A percentile compares a stretch with the other conserved stretches of the same genome.
Evolutionary conservation across 2,797 vertebrate species (phyloP).

Genomic region (Cryptoblepharus egeriae): DNA sequence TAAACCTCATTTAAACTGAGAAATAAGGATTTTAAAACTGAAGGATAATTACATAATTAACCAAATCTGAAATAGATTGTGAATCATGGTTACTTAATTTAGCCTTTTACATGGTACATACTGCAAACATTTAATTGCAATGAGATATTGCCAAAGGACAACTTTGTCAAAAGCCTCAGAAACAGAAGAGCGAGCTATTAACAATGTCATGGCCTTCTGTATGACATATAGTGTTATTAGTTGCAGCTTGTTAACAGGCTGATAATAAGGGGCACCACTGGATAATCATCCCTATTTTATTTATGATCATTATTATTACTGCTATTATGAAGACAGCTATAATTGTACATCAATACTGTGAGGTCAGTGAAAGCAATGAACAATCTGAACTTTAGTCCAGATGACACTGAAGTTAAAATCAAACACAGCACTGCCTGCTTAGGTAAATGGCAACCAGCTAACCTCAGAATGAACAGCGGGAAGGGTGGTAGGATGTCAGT

Average conservation of each 20-base stretch:
- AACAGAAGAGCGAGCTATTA: not conserved
- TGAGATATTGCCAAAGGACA: not conserved
- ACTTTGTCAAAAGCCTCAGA: not conserved
- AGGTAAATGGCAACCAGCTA: too few relatives aligned
- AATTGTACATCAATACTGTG: too few relatives aligned
- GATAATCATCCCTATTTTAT: not conserved
- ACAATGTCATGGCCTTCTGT: not conserved
- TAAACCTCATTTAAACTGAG: not conserved
- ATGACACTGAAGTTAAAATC: too few relatives aligned
- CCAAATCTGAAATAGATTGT: not conserved
- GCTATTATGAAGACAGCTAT: too few relatives aligned
- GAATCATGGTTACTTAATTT: not conserved
- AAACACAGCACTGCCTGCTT: too few relatives aligned
- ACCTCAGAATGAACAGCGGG: too few relatives aligned
- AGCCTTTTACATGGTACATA: not conserved
- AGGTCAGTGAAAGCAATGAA: too few relatives aligned
- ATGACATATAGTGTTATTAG: not conserved
- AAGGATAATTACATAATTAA: not conserved
- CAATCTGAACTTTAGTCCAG: too few relatives aligned
- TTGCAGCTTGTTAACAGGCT: not conserved
- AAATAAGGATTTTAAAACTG: not conserved
- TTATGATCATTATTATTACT: not conserved
- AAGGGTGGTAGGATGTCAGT: too few relatives aligned
- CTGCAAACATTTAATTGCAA: not conserved
- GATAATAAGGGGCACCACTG: not conserved